Evolutionary conservation across 2,113 vertebrate species (phyloP).

Genomic region (Odontophorus gujanensis): DNA sequence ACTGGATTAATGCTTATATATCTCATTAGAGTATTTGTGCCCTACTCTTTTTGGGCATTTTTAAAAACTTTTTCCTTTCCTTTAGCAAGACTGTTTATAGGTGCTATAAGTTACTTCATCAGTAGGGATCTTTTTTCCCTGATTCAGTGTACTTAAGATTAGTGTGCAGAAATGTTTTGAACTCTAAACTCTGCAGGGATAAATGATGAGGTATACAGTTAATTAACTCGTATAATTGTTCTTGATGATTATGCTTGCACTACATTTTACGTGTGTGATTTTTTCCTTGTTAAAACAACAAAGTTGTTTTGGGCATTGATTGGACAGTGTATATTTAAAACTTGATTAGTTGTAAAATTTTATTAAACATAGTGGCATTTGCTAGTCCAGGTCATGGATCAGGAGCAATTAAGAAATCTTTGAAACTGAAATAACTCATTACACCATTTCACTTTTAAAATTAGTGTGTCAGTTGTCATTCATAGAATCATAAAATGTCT

Average conservation of each 20-base stretch:
- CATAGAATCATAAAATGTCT: too few species aligned
- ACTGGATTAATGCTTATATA: not conserved
- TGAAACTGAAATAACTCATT: not conserved
- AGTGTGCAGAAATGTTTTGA: slow-evolving; percentile 1
- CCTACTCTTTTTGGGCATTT: not conserved
- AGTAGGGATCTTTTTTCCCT: not conserved
- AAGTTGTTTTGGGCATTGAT: not conserved
- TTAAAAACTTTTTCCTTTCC: not conserved
- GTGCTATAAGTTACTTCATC: not conserved
- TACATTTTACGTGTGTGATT: not conserved
- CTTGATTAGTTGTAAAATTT: not conserved
- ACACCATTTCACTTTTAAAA: not conserved
- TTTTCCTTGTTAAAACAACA: not conserved
- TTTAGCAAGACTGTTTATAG: not conserved
- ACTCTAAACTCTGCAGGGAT: not conserved
- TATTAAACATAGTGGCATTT: not conserved
- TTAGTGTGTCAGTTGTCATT: not conserved
- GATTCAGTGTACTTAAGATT: not conserved
- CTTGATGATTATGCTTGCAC: not conserved
- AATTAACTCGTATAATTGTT: not conserved
- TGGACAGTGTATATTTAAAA: not conserved
- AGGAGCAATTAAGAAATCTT: not conserved
- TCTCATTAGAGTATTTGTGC: not conserved
- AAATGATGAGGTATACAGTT: not conserved
- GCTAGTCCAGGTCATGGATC: not conserved